These are phyloP conservation scores for Cistogaster globosa DNA, from an alignment of 2,888 invertebrate species.

Conservation along the genomic window DNA sequence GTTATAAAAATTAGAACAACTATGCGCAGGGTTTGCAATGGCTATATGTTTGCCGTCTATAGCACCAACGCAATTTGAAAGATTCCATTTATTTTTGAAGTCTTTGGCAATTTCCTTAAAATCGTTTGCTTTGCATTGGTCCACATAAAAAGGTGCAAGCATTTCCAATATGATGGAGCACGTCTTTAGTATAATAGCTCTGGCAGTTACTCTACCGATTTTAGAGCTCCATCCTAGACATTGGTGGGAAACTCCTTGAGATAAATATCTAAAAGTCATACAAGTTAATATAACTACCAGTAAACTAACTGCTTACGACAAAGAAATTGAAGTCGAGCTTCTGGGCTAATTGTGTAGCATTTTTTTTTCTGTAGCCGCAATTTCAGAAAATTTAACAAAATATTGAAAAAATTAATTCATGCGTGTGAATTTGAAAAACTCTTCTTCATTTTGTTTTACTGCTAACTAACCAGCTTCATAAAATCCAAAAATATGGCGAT, in stretches of 20 bases:
- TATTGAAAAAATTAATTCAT: too few relatives aligned
- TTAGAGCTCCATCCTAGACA: constrained; percentile 9
- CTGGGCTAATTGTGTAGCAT: too few relatives aligned
- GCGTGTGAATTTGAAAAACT: too few relatives aligned
- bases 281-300: constrained; percentile 6
- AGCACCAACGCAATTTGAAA: constrained; percentile 5
- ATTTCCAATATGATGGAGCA: constrained; percentile 6
- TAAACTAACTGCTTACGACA: background rate
- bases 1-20: background rate
- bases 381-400: too few relatives aligned
- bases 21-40: constrained; percentile 18
- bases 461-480: constrained; percentile 16
- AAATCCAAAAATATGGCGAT: constrained; percentile 18
- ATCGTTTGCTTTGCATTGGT: background rate
- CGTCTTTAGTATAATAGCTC: constrained; percentile 16
- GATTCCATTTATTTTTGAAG: constrained; percentile 16
- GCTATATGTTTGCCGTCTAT: constrained; percentile 25
- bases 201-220: constrained; percentile 13
- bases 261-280: background rate
- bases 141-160: constrained; percentile 15
- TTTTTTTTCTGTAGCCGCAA: too few relatives aligned
- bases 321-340: too few relatives aligned
- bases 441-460: too few relatives aligned
- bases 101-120: constrained; percentile 15
- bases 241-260: background rate